These are phyloP conservation scores for Steinernema khuongi DNA, from an alignment of 1,140 invertebrate species.

Conservation along the genomic window DNA sequence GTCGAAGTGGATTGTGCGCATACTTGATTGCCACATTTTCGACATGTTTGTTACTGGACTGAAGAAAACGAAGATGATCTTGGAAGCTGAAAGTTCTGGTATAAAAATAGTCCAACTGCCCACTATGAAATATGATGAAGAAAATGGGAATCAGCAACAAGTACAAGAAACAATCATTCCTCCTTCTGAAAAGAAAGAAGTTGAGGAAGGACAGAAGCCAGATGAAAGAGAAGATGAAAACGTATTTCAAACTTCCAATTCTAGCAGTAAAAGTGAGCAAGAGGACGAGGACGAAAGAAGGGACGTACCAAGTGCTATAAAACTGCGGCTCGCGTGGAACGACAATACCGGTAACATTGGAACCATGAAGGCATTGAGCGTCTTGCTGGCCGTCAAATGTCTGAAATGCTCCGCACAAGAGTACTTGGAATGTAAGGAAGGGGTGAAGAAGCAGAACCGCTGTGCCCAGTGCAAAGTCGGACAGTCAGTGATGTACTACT, in stretches of 20 bases:
- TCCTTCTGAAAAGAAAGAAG: constrained; percentile 1
- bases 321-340: not conserved
- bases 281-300: not conserved
- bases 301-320: not conserved
- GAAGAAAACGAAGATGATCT: not conserved
- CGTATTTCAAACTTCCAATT: too few relatives aligned
- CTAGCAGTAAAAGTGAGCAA: too few relatives aligned
- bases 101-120: not conserved
- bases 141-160: too few relatives aligned
- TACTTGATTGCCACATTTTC: not conserved
- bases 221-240: too few relatives aligned
- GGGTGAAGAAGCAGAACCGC: not conserved
- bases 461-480: not conserved
- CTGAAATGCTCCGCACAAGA: not conserved
- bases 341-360: not conserved
- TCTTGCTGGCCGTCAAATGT: not conserved
- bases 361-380: not conserved
- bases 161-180: too few relatives aligned
- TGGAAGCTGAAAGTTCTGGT: not conserved
- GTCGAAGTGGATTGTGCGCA: not conserved
- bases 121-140: not conserved
- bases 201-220: too few relatives aligned
- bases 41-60: not conserved
- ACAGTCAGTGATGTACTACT: not conserved
- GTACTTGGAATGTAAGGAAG: not conserved